Conservation (phyloP, 2,797 vertebrate species). For the Thalassophryne amazonica region DNA sequence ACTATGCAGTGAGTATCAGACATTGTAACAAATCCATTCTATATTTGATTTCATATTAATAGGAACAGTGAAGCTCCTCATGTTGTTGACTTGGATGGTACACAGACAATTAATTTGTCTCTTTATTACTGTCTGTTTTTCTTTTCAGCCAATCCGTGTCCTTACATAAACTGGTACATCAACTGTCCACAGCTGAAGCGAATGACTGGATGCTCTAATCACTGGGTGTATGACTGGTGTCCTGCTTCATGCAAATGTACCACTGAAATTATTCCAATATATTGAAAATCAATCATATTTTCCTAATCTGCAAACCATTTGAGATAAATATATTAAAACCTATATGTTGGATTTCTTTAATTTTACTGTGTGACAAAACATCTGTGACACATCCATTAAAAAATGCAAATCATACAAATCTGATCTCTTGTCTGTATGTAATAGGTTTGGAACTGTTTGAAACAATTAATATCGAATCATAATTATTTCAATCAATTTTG, state of each 20-base stretch:
- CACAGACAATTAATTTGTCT: background rate
- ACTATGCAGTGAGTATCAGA: slow-evolving; percentile 72
- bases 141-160: slow-evolving; percentile 73
- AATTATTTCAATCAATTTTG: too few species aligned
- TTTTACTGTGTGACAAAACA: too few species aligned
- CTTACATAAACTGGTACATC: slow-evolving; percentile 46
- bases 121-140: background rate
- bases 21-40: background rate
- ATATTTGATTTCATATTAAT: background rate
- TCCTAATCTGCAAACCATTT: too few species aligned
- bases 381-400: too few species aligned
- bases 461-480: too few species aligned
- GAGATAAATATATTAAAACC: too few species aligned
- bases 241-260: slow-evolving; percentile 62
- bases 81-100: background rate
- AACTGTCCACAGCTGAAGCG: slow-evolving; percentile 57
- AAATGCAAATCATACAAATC: too few species aligned
- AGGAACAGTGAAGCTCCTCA: background rate
- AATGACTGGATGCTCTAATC: slow-evolving; percentile 9
- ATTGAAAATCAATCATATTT: slow-evolving; percentile 8
- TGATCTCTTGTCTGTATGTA: too few species aligned
- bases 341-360: too few species aligned
- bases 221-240: slow-evolving; percentile 22
- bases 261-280: slow-evolving; percentile 58
- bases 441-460: too few species aligned